A percentile compares a stretch with the other conserved stretches of the same genome.
These are phyloP conservation scores for Holotrichia oblita DNA, from an alignment of 1,140 invertebrate species.

Conservation along the genomic window DNA sequence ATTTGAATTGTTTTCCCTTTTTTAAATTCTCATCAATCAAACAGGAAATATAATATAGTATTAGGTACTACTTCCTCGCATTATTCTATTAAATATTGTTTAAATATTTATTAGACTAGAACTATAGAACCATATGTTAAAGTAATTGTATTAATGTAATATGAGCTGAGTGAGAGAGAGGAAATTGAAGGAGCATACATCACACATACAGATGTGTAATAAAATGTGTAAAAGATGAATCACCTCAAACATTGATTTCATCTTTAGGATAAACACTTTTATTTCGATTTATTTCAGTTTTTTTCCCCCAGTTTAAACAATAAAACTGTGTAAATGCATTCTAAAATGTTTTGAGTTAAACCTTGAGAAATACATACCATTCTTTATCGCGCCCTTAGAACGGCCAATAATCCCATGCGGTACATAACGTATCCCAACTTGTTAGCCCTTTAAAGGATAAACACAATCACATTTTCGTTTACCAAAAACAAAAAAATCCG, in stretches of 20 bases:
- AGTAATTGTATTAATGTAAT: too few species aligned
- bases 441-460: constrained; percentile 74
- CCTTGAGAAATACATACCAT: constrained; percentile 67
- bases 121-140: too few species aligned
- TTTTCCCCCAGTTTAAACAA: background rate
- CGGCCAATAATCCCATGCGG: constrained; percentile 90
- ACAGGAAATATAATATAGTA: background rate
- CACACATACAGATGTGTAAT: too few species aligned
- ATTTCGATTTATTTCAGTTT: too few species aligned
- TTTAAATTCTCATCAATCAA: background rate
- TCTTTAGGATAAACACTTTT: background rate
- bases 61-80: background rate
- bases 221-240: too few species aligned
- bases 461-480: background rate
- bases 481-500: too few species aligned
- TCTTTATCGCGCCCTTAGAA: constrained; percentile 84
- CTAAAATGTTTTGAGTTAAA: too few species aligned
- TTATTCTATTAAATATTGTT: constrained; percentile 14
- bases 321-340: constrained; percentile 61
- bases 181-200: too few species aligned
- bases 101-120: constrained; percentile 20
- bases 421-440: constrained; percentile 89
- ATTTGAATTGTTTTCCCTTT: background rate
- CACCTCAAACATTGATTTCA: background rate
- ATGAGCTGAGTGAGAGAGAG: too few species aligned